These are phyloP conservation scores for Arenaria interpres DNA, from an alignment of 2,113 vertebrate species.

Conservation along the genomic window DNA sequence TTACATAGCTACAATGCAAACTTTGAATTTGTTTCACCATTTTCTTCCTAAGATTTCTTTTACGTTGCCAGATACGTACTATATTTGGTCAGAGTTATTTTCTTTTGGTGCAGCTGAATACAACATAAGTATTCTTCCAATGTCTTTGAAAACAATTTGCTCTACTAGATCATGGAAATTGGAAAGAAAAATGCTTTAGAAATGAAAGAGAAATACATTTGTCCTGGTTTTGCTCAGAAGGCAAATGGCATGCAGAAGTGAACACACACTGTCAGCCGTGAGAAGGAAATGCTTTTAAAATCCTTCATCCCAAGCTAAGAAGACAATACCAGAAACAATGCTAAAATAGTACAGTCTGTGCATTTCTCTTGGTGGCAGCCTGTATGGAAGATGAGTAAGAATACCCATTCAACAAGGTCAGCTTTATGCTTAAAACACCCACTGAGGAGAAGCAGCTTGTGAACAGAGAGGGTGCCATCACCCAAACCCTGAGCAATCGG, in stretches of 20 bases:
- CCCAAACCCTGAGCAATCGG: not conserved
- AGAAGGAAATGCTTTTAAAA: conserved; percentile 7
- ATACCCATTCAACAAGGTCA: not conserved
- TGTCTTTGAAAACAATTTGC: not conserved
- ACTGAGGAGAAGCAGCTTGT: not conserved
- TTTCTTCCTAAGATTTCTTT: not conserved
- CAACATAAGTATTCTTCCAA: not conserved
- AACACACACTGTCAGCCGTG: not conserved
- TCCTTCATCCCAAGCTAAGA: not conserved
- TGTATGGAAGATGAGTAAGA: not conserved
- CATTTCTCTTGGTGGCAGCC: not conserved
- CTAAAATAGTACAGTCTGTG: not conserved
- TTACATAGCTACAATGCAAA: not conserved
- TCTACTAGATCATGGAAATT: not conserved
- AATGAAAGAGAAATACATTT: not conserved
- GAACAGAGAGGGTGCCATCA: not conserved
- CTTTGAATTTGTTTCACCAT: not conserved
- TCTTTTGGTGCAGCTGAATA: not conserved
- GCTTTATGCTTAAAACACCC: not conserved
- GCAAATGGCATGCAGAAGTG: not conserved
- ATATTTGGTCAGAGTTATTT: not conserved
- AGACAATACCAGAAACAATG: not conserved
- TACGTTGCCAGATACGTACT: not conserved
- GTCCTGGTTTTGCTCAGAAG: not conserved
- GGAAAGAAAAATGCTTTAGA: not conserved